Evolutionary conservation across 1,140 invertebrate species (phyloP), one percentile per base, ranked within the genome.

Genomic region (Melanaphis sacchari): DNA sequence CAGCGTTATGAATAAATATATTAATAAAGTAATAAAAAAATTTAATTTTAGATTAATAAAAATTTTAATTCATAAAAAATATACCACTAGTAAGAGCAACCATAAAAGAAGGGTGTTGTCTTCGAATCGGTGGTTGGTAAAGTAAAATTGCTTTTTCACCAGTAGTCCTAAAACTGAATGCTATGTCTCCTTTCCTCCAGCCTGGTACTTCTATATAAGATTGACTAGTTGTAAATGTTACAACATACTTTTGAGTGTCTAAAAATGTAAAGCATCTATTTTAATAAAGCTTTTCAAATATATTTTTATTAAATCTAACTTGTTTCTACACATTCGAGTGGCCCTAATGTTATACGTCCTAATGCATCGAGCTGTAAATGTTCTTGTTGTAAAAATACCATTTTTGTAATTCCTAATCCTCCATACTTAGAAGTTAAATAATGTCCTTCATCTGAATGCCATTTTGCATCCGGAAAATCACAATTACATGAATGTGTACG

Each of bases 171-270:
- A 99, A 99, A 94, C 98, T 98, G 95, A 99, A 98, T 1, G 98
- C 97, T 94, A 99, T 97, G 95, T 99, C 98, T 6, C 98, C 98
- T 94, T 98, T 98, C 87, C 97, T 96, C 98, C 98, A 99, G 1
- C 98, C 98, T 21, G 98, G 98, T 8, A 99, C 97, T 96, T 98
- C 97, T 92, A 99, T 97, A 94, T 98, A 99, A 0, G 98, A 98
- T 94, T 98, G 97, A 52, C 97, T 98, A 21, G 98, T 98, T 90
- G 98, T 98, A 94, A 99, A 99, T 9, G 98, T 99, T 3, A 99
- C 98, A 1, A 98, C 98, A 95, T 98, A 98, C 94, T 98, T 97
- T 95, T 98, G 98, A 3, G 98, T 99, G 95, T 98, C 98, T 98
- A 94, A 94, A 96, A 95, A 93, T 76, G 6, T n/a, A 46, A 52